phyloP scores from a whole-genome alignment of 2,888 invertebrate genomes.

The Myopa testacea region DNA sequence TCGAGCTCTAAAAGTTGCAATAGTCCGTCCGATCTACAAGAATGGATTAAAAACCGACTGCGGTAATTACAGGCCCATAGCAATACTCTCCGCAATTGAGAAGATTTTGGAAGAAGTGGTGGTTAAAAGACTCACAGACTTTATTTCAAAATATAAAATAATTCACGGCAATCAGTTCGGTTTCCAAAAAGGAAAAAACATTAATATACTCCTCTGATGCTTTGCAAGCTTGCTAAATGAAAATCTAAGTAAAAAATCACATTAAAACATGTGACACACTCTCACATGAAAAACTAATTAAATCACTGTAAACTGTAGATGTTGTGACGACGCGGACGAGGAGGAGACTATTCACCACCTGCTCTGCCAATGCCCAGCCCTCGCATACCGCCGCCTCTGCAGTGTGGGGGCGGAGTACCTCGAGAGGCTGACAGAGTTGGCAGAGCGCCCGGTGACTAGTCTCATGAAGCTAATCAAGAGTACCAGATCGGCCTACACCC shows the following conservation, averaged over 20 bases:
- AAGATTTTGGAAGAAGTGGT: slow-evolving; percentile 13
- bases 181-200: slow-evolving; percentile 7
- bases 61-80: slow-evolving; percentile 4
- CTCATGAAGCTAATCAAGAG: too few relatives aligned
- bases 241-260: slow-evolving; percentile 3
- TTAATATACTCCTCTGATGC: slow-evolving; percentile 2
- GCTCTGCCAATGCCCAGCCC: too few relatives aligned
- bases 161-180: slow-evolving; percentile 13
- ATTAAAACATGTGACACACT: slow-evolving; percentile 29
- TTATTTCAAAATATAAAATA: slow-evolving; percentile 19
- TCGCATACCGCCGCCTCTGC: too few relatives aligned
- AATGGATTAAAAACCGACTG: slow-evolving; percentile 2
- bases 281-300: slow-evolving; percentile 18
- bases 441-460: too few relatives aligned
- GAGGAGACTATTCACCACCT: too few relatives aligned
- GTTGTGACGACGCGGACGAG: too few relatives aligned
- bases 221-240: background rate
- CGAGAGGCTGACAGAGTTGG: too few relatives aligned
- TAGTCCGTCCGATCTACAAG: slow-evolving; percentile 23
- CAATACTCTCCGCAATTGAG: background rate
- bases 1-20: slow-evolving; percentile 12
- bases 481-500: too few relatives aligned
- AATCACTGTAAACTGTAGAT: too few relatives aligned
- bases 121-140: slow-evolving; percentile 2
- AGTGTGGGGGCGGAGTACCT: too few relatives aligned